Conservation (phyloP, 2,888 invertebrate species). For the Lucinisca nassula region DNA sequence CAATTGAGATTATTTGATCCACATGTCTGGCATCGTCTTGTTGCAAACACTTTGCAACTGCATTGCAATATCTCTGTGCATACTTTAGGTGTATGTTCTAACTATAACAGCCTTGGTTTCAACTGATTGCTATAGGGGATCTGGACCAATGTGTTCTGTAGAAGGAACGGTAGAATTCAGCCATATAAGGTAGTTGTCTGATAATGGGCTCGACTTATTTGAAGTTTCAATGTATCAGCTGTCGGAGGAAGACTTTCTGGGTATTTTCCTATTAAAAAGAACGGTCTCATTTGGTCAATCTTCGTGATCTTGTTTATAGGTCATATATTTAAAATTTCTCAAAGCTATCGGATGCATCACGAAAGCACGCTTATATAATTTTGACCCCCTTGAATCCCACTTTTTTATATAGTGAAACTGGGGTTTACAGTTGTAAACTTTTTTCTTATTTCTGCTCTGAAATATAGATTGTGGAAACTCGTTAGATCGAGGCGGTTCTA, state of each 20-base stretch:
- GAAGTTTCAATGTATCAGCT: not conserved
- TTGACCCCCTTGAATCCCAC: no score
- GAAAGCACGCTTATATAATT: no score
- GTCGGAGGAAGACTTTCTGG: not conserved
- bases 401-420: no score
- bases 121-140: not conserved
- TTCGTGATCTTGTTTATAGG: not conserved
- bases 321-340: not conserved
- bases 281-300: not conserved
- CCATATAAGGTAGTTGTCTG: not conserved
- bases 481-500: no score
- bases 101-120: not conserved
- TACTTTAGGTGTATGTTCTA: not conserved
- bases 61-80: not conserved
- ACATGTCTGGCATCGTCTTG: constrained; percentile 5
- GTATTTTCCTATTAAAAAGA: not conserved
- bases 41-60: not conserved
- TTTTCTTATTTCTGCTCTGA: no score
- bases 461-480: no score
- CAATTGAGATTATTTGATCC: constrained; percentile 1
- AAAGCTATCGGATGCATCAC: no score
- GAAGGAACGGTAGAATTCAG: not conserved
- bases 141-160: not conserved
- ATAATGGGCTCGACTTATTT: not conserved
- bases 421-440: no score